Evolutionary conservation across 2,113 vertebrate species (phyloP).

Genomic region (Trogon melanurus): DNA sequence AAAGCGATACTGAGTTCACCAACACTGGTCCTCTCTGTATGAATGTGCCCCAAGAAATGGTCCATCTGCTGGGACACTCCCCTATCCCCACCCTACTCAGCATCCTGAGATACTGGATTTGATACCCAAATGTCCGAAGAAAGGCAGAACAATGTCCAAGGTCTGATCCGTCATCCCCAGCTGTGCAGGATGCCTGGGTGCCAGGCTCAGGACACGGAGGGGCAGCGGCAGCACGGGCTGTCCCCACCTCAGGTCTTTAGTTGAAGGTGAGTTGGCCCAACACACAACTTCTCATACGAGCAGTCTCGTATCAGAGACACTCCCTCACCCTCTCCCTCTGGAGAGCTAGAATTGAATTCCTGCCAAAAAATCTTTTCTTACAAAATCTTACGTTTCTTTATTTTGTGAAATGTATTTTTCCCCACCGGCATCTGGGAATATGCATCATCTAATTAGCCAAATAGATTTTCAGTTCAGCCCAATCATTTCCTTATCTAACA

Average conservation of each 20-base stretch:
- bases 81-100: neutral
- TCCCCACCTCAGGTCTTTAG: neutral
- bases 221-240: neutral
- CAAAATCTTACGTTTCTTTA: constrained; percentile 71
- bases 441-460: constrained; percentile 84
- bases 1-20: neutral
- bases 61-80: neutral
- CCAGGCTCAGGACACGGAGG: neutral
- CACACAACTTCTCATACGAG: neutral
- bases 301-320: neutral
- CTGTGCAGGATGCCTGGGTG: neutral
- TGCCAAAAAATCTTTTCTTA: constrained; percentile 64
- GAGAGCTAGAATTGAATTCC: constrained; percentile 29
- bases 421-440: constrained; percentile 73
- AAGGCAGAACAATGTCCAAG: neutral
- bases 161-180: too few species aligned
- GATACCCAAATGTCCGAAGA: neutral
- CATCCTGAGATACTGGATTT: accelerated
- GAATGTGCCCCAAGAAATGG: accelerated
- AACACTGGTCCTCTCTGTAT: neutral
- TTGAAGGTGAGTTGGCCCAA: neutral
- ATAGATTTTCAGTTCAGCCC: constrained; percentile 84
- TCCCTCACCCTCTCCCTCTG: neutral
- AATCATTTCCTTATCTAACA: constrained; percentile 83
- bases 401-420: constrained; percentile 64